Conservation (phyloP, 2,797 vertebrate genomes). For the Sebastes paucispinis region DNA sequence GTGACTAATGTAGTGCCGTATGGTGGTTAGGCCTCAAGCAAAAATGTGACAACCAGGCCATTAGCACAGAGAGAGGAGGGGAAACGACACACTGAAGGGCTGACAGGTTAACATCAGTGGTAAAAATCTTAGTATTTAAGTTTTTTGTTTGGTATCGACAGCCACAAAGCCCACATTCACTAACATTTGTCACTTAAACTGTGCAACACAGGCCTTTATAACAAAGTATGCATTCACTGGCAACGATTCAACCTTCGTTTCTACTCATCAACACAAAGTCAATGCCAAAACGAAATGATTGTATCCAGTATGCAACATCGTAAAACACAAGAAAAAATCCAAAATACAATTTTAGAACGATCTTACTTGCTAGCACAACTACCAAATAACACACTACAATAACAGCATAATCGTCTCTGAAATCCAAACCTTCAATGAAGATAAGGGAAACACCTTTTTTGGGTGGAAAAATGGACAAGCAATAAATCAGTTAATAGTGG, state of each 20-base stretch:
- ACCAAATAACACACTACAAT: background rate
- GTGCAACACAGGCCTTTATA: background rate
- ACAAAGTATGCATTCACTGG: background rate
- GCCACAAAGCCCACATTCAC: background rate
- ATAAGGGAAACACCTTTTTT: background rate
- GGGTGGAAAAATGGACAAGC: background rate
- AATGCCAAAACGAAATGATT: background rate
- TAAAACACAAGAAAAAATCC: background rate
- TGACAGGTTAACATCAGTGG: background rate
- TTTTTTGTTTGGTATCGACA: background rate
- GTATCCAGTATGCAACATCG: background rate
- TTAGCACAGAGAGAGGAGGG: background rate
- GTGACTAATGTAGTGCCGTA: constrained; percentile 6
- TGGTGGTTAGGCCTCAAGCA: constrained; percentile 20
- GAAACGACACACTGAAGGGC: background rate
- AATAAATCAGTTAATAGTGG: background rate
- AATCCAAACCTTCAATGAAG: background rate
- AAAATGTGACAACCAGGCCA: constrained; percentile 23
- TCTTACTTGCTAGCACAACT: background rate
- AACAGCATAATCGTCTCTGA: background rate
- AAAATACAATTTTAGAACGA: background rate
- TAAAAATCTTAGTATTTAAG: background rate
- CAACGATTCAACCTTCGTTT: background rate
- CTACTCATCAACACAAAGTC: background rate
- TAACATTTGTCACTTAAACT: background rate